Percentiles rank a stretch among this genome's conserved stretches.
Evolutionary conservation across 2,113 vertebrate genomes (phyloP).

Genomic region (Anas platyrhynchos): DNA sequence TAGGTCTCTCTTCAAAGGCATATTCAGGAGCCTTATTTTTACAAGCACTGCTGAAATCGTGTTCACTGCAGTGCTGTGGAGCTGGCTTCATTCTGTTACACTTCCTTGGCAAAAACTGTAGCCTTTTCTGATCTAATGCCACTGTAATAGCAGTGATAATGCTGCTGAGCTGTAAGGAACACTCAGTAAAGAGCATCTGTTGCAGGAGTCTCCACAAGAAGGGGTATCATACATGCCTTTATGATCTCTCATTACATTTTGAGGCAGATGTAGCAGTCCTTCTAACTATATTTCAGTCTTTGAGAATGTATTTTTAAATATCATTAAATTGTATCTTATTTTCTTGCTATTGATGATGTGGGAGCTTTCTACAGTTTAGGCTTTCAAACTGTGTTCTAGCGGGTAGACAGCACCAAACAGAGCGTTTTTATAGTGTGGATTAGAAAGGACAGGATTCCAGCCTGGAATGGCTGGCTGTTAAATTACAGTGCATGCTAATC

Average conservation of each 20-base stretch:
- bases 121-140: not conserved
- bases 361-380: not conserved
- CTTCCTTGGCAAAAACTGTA: not conserved
- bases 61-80: not conserved
- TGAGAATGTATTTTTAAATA: not conserved
- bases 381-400: not conserved
- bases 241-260: not conserved
- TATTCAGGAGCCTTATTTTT: not conserved
- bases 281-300: not conserved
- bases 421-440: not conserved
- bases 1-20: not conserved
- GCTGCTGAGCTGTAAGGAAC: not conserved
- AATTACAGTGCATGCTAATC: not conserved
- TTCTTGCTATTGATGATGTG: not conserved
- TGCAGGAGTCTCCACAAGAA: not conserved
- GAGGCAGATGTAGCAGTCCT: not conserved
- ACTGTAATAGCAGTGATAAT: not conserved
- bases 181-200: not conserved
- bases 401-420: not conserved
- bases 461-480: not conserved
- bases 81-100: not conserved
- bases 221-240: not conserved
- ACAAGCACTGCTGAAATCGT: not conserved
- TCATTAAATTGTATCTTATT: not conserved
- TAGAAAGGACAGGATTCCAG: conserved; percentile 1